Percentiles rank a stretch among this genome's conserved stretches.
These are phyloP conservation scores for Cloeon dipterum DNA, from an alignment of 2,888 invertebrate species.

Conservation along the genomic window DNA sequence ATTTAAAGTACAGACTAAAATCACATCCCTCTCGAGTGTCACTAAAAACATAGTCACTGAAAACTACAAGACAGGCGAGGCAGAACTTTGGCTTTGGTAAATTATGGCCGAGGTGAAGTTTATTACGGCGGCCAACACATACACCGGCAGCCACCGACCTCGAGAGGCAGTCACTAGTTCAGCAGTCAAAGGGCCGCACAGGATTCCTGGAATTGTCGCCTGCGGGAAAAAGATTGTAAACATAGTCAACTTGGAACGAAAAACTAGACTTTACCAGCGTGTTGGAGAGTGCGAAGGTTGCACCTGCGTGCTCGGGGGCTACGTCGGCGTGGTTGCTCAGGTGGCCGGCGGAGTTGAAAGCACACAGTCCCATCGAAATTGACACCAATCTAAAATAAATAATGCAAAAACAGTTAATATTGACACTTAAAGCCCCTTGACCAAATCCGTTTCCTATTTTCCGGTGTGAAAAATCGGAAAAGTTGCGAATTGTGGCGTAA, in stretches of 20 bases:
- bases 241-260: no score
- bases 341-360: constrained; percentile 52
- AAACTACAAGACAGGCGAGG: constrained; percentile 31
- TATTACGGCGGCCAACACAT: constrained; percentile 41
- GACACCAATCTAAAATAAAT: constrained; percentile 32
- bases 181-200: constrained; percentile 53
- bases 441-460: no score
- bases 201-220: constrained; percentile 51
- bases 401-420: not conserved
- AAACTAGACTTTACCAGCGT: constrained; percentile 40
- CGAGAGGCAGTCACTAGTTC: constrained; percentile 42
- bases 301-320: constrained; percentile 52
- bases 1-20: no score
- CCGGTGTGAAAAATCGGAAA: no score
- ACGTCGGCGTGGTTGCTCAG: constrained; percentile 55
- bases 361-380: constrained; percentile 49
- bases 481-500: no score
- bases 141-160: constrained; percentile 51
- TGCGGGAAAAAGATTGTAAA: constrained; percentile 12
- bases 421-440: no score
- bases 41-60: no score
- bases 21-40: no score
- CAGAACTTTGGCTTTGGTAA: constrained; percentile 47
- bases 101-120: constrained; percentile 49
- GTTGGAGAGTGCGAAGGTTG: constrained; percentile 53